A percentile compares a stretch with the other conserved stretches of the same genome.
phyloP scores from a whole-genome alignment of 1,140 invertebrate species.

The Zophobas morio region DNA sequence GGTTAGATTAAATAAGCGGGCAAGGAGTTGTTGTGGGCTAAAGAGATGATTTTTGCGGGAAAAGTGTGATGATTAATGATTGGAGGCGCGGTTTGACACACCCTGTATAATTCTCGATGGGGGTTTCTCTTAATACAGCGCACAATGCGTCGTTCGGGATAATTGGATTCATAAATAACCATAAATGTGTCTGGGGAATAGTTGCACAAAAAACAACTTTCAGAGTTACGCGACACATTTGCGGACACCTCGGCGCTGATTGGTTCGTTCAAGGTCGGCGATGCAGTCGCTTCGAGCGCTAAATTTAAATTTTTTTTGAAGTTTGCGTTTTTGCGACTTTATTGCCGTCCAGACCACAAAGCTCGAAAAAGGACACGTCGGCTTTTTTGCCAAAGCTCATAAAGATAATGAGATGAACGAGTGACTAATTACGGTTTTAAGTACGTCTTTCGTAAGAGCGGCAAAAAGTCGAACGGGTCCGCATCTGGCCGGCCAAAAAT shows the following conservation, averaged over 20 bases:
- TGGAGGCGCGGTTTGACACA: conserved; percentile 23
- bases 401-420: conserved; percentile 9
- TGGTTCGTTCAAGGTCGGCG: too few species aligned
- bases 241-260: neutral
- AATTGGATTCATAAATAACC: conserved; percentile 13
- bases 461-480: neutral
- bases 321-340: neutral
- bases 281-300: neutral
- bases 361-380: conserved; percentile 11
- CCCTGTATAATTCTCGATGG: conserved; percentile 15
- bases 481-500: neutral
- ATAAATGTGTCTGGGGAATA: neutral
- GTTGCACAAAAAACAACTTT: too few species aligned
- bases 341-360: conserved; percentile 9
- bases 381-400: conserved; percentile 1
- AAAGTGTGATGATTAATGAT: conserved; percentile 12
- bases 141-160: conserved; percentile 11
- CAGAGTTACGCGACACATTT: neutral
- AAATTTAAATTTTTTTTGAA: neutral
- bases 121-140: conserved; percentile 3
- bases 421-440: conserved; percentile 12
- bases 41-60: conserved; percentile 3
- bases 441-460: neutral
- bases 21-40: neutral
- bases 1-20: too few species aligned